A percentile compares a stretch with the other conserved stretches of the same genome.
phyloP scores from a whole-genome alignment of 2,888 invertebrate genomes.

The Hedya salicella region DNA sequence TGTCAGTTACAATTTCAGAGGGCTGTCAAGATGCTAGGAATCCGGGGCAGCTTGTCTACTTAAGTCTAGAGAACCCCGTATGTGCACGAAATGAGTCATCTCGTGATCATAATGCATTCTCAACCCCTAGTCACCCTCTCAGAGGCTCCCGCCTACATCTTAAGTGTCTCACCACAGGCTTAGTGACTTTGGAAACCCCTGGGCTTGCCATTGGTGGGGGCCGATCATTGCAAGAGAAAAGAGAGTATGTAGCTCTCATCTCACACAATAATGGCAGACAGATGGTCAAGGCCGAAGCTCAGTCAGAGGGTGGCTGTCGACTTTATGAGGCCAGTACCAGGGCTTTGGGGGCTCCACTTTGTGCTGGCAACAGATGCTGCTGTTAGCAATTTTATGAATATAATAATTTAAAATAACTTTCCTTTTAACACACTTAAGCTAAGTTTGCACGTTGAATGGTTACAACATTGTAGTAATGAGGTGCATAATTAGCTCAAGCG shows the following conservation, averaged over 20 bases:
- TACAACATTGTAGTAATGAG: too few relatives aligned
- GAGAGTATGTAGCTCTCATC: constrained; percentile 50
- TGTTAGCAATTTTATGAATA: constrained; percentile 41
- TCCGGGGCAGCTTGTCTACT: constrained; percentile 70
- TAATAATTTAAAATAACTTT: constrained; percentile 8
- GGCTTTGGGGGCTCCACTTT: constrained; percentile 60
- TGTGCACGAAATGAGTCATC: constrained; percentile 64
- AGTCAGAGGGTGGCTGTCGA: constrained; percentile 71
- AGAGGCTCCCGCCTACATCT: constrained; percentile 60
- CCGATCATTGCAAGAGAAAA: constrained; percentile 58
- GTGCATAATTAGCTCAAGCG: too few relatives aligned
- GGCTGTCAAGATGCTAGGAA: constrained; percentile 68
- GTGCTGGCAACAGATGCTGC: constrained; percentile 68
- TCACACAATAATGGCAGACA: constrained; percentile 57
- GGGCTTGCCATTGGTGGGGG: constrained; percentile 55
- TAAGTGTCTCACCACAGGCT: constrained; percentile 56
- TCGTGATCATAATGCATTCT: constrained; percentile 76
- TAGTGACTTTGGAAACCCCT: constrained; percentile 39
- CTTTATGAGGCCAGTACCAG: constrained; percentile 67
- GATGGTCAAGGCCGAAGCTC: constrained; percentile 58
- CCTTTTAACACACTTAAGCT: background rate
- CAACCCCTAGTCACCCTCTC: constrained; percentile 68
- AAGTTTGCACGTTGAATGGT: background rate
- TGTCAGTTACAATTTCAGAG: constrained; percentile 67
- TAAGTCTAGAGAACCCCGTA: constrained; percentile 79